Conservation (phyloP, 2,113 vertebrate genomes). For the Heloderma charlesbogerti region DNA sequence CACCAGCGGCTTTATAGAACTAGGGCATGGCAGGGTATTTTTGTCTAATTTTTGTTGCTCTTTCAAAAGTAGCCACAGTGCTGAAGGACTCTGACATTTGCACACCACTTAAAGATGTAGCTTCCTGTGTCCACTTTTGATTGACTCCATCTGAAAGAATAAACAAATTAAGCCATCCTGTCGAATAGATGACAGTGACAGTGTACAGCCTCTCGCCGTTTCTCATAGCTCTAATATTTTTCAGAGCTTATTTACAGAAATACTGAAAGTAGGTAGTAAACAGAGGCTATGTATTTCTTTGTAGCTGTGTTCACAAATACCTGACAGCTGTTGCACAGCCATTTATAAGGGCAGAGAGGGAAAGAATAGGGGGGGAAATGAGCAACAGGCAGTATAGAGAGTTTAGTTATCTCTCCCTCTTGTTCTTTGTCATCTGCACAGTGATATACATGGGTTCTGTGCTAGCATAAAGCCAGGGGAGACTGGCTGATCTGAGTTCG, state of each 20-base stretch:
- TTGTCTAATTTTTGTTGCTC: conserved; percentile 2
- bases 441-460: not conserved
- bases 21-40: not conserved
- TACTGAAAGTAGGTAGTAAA: not conserved
- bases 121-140: not conserved
- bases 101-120: not conserved
- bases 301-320: too few relatives aligned
- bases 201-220: not conserved
- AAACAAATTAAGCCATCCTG: not conserved
- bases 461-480: too few relatives aligned
- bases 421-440: not conserved
- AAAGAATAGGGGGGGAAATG: not conserved
- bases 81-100: not conserved
- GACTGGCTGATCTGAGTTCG: too few relatives aligned
- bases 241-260: not conserved
- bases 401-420: too few relatives aligned
- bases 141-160: not conserved
- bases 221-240: not conserved
- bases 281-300: too few relatives aligned
- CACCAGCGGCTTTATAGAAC: conserved; percentile 1
- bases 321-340: not conserved
- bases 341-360: not conserved
- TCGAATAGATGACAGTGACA: not conserved
- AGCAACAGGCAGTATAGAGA: not conserved
- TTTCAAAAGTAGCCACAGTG: not conserved